A percentile compares a stretch with the other conserved stretches of the same genome.
These are phyloP conservation scores for Darevskia nairensis DNA, from an alignment of 2,797 vertebrate species.

Conservation along the genomic window DNA sequence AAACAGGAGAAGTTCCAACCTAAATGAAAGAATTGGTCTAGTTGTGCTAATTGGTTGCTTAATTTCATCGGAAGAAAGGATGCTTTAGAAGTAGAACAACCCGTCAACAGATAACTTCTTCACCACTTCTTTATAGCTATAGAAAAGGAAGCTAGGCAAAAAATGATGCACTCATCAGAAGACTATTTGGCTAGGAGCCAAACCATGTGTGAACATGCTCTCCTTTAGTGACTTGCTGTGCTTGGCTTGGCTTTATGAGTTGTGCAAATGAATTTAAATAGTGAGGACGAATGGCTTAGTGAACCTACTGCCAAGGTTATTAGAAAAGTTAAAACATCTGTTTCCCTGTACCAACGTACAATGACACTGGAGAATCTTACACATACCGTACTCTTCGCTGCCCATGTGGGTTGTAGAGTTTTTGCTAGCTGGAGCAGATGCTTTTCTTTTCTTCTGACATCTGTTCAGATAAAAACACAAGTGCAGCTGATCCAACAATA, in stretches of 20 bases:
- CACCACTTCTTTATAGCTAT: slow-evolving; percentile 45
- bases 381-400: slow-evolving; percentile 40
- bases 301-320: slow-evolving; percentile 53
- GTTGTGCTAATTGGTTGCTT: slow-evolving; percentile 29
- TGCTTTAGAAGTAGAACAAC: slow-evolving; percentile 34
- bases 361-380: slow-evolving; percentile 68
- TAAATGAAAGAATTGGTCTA: not conserved
- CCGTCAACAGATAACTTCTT: slow-evolving; percentile 59
- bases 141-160: slow-evolving; percentile 44
- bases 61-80: not conserved
- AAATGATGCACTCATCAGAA: slow-evolving; percentile 57
- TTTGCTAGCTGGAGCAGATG: slow-evolving; percentile 66
- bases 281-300: slow-evolving; percentile 54
- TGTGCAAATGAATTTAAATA: slow-evolving; percentile 66
- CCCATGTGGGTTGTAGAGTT: slow-evolving; percentile 58
- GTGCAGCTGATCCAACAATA: slow-evolving; percentile 58
- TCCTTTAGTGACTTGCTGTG: slow-evolving; percentile 43
- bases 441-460: slow-evolving; percentile 58
- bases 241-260: slow-evolving; percentile 62
- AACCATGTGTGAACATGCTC: slow-evolving; percentile 62
- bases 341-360: slow-evolving; percentile 58
- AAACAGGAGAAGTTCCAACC: not conserved
- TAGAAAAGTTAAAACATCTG: slow-evolving; percentile 59
- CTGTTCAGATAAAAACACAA: slow-evolving; percentile 67
- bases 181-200: slow-evolving; percentile 49